A percentile compares a stretch with the other conserved stretches of the same genome.
These are phyloP conservation scores for Diacarnus erythraeanus DNA, from an alignment of 37 sponge, comb jelly and placozoan species.

Conservation along the genomic window DNA sequence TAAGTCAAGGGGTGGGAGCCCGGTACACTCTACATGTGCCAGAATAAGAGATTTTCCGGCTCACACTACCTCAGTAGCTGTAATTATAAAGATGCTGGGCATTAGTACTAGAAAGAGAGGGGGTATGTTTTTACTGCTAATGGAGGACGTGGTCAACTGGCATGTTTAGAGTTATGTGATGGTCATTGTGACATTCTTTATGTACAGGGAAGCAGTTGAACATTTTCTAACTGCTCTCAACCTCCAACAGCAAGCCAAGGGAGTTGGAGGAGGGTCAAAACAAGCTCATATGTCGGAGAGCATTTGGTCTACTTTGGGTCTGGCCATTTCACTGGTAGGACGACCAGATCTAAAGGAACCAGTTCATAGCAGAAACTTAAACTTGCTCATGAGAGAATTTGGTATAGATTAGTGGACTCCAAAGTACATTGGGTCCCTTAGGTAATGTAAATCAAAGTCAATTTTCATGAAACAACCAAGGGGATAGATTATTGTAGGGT, in stretches of 20 bases:
- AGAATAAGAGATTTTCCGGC: too few relatives aligned
- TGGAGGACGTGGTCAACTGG: too few relatives aligned
- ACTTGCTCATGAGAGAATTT: conserved; percentile 54
- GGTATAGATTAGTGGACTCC: background rate
- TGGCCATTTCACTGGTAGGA: conserved; percentile 56
- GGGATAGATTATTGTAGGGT: background rate
- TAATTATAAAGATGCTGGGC: too few relatives aligned
- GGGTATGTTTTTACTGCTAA: too few relatives aligned
- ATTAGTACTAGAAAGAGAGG: background rate
- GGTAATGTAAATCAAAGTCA: too few relatives aligned
- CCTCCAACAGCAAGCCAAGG: conserved; percentile 69
- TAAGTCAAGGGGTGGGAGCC: too few relatives aligned
- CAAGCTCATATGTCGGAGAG: conserved; percentile 69
- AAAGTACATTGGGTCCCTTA: too few relatives aligned
- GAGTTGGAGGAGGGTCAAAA: conserved; percentile 1
- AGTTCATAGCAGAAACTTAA: conserved; percentile 39
- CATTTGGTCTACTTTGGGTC: conserved; percentile 83
- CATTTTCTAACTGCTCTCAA: conserved; percentile 86
- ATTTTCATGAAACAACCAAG: too few relatives aligned
- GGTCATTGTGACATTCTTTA: background rate
- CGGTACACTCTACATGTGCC: too few relatives aligned
- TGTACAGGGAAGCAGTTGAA: conserved; percentile 71
- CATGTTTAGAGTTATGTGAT: background rate
- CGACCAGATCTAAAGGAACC: conserved; percentile 2
- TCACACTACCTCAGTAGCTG: too few relatives aligned